Conservation (phyloP, 2,797 vertebrate genomes). For the Sebastes hubbsi region DNA sequence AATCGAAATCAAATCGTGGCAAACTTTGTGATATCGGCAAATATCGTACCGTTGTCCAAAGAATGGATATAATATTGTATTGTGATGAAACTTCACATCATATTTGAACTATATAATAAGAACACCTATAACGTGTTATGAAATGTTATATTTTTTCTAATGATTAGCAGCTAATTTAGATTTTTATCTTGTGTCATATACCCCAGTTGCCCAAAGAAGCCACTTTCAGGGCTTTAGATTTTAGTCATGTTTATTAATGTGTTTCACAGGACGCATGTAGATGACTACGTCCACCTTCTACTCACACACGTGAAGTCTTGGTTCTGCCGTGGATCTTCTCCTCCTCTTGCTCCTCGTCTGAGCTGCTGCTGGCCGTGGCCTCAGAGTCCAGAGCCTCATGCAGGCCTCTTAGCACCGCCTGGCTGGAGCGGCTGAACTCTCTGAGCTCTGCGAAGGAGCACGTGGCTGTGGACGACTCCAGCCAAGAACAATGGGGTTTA, state of each 20-base stretch:
- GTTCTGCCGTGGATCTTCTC: constrained; percentile 66
- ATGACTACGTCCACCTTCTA: constrained; percentile 33
- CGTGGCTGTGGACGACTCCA: constrained; percentile 46
- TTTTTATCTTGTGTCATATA: neutral
- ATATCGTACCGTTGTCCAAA: too few relatives aligned
- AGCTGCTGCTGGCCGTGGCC: constrained; percentile 93
- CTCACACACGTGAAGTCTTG: constrained; percentile 84
- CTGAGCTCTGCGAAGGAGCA: constrained; percentile 75
- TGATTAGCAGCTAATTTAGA: neutral
- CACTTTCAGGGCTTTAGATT: neutral
- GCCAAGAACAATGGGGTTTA: constrained; percentile 13
- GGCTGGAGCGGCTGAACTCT: constrained; percentile 80
- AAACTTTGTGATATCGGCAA: too few relatives aligned
- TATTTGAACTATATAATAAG: neutral
- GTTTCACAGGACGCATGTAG: neutral
- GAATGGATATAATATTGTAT: too few relatives aligned
- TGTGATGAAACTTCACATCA: neutral
- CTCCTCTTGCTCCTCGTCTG: constrained; percentile 87
- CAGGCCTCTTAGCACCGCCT: constrained; percentile 81
- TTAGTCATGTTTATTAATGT: neutral
- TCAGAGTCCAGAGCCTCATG: constrained; percentile 91
- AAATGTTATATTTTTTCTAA: neutral
- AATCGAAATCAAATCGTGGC: too few relatives aligned
- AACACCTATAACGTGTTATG: neutral
- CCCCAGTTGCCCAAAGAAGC: neutral